These are phyloP conservation scores for Ochropacha duplaris DNA, from an alignment of 2,888 invertebrate species.

Conservation along the genomic window DNA sequence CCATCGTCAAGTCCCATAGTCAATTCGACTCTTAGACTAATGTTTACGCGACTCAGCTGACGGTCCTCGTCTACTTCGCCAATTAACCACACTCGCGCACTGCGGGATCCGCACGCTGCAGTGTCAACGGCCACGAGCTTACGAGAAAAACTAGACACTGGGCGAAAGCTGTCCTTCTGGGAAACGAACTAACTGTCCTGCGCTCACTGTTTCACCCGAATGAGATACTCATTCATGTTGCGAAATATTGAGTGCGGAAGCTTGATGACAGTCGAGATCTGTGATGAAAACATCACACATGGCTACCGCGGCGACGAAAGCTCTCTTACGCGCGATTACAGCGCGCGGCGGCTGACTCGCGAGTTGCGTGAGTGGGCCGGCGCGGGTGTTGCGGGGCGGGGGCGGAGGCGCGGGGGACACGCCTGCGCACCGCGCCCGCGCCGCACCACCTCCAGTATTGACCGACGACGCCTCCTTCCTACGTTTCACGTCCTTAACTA, in stretches of 20 bases:
- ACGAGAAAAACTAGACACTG: conserved; percentile 74
- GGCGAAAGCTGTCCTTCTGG: conserved; percentile 64
- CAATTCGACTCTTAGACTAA: conserved; percentile 47
- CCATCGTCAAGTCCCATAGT: conserved; percentile 59
- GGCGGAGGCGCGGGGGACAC: conserved; percentile 58
- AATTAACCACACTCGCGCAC: conserved; percentile 81
- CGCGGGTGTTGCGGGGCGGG: conserved; percentile 51
- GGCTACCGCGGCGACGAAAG: conserved; percentile 61
- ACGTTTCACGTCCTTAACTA: conserved; percentile 81
- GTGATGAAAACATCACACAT: conserved; percentile 81
- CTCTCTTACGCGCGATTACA: conserved; percentile 73
- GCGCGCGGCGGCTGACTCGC: conserved; percentile 78
- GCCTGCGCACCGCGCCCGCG: conserved; percentile 72
- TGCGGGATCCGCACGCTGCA: conserved; percentile 80
- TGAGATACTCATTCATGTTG: conserved; percentile 62
- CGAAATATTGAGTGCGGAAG: conserved; percentile 42
- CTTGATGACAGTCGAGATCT: conserved; percentile 59
- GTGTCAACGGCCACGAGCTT: conserved; percentile 79
- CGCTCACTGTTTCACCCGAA: conserved; percentile 32
- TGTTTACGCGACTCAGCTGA: conserved; percentile 81
- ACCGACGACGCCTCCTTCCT: conserved; percentile 82
- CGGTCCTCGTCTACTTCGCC: conserved; percentile 63
- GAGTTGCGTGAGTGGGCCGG: conserved; percentile 75
- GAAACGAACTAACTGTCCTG: conserved; percentile 34
- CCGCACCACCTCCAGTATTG: conserved; percentile 81